Base-by-base conservation (phyloP, 2,888 invertebrate species). In the Tineola bisselliella region DNA sequence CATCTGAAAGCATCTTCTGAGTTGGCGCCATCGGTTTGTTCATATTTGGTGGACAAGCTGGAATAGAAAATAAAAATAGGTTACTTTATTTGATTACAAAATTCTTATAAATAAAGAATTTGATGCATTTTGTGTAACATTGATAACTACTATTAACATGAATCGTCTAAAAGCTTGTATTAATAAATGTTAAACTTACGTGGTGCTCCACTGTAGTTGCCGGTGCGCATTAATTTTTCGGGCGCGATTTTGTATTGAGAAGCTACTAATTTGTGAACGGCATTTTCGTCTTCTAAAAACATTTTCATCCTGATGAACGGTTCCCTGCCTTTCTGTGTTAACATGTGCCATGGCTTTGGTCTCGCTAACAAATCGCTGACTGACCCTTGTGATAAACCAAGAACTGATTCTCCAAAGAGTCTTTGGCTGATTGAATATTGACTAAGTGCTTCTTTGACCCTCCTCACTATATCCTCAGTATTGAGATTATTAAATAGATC, bases 281-380 rank as follows among this genome's bases (percentile, higher is more conserved):
- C 97, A 72, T 96, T 96, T 67, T 97, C 96, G 72, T 97, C 97
- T 81, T 97, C 97, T 66, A 98, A 88, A 83, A 98, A 98, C 93
- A 98, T 96, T 80, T 97, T 96, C 98, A 98, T 98, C 63, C 98
- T 89, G 65, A 98, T 98, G 84, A 98, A 98, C 0, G 98, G 98
- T 74, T 98, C 98, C 25, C 98, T 90, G 0, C 97, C 97, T 79
- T 98, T 98, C 74, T 96, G 96, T 12, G 99, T 99, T 59, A 99
- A 89, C 97, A 98, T 98, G 76, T 97, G 96, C 99, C 99, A 99
- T 0, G 98, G 97, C 77, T 99, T 99, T 38, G 99, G 99, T 60
- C 99, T 87, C 19, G 99, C 99, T 65, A 99, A 88, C 48, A 99
- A 89, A 80, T 99, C 99, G 57, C 98, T 98, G 0, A 99, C 99